Conservation (phyloP, 2,888 invertebrate species). For the Vesta saturnalis region DNA sequence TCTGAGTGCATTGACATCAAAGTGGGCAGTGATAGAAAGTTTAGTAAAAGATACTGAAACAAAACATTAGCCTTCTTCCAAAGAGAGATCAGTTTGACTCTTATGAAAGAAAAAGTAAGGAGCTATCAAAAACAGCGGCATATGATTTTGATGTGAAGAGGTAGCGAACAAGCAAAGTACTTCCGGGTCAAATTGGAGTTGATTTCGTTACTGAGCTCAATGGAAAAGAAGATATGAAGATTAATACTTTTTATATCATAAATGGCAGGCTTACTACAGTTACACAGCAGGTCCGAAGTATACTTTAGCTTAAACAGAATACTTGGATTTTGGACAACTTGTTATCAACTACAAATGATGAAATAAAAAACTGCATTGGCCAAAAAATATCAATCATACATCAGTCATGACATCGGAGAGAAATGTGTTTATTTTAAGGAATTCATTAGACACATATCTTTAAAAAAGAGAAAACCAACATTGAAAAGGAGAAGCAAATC, state of each 20-base stretch:
- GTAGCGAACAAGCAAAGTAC: neutral
- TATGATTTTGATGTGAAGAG: constrained; percentile 1
- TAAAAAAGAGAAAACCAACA: neutral
- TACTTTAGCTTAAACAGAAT: neutral
- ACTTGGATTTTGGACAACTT: constrained; percentile 4
- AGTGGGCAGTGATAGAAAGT: neutral
- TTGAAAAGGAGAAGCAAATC: neutral
- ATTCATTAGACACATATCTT: neutral
- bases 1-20: neutral
- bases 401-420: neutral
- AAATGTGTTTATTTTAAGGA: neutral
- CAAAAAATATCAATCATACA: neutral
- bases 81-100: constrained; percentile 18
- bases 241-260: neutral
- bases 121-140: neutral
- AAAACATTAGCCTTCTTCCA: neutral
- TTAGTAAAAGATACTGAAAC: neutral
- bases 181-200: no score
- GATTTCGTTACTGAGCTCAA: neutral
- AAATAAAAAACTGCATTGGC: neutral
- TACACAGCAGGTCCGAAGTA: neutral
- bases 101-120: neutral
- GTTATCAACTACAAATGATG: neutral
- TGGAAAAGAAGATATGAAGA: constrained; percentile 10
- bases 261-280: neutral